Base-by-base conservation (phyloP, 2,113 vertebrate species). In the Dendropsophus ebraccatus region DNA sequence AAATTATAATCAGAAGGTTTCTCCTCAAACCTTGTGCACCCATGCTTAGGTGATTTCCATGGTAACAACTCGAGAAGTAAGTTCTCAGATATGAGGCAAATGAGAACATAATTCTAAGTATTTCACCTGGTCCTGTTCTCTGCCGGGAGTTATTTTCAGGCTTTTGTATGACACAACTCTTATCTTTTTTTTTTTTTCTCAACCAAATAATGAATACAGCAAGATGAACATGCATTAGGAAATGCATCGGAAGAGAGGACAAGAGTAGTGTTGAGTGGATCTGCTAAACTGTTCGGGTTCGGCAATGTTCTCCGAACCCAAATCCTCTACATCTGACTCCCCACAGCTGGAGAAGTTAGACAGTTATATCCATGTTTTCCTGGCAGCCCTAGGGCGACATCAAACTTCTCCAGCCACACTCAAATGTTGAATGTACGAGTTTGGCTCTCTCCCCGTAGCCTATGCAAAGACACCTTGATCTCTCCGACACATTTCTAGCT, bases 21-120 rank as follows among this genome's bases (percentile, higher is more conserved):
- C 58, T 77, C 52, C 14, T 41, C 19, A n/a, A 62, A 37, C 77
- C 21, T 80, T 19, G 37, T 35, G 76, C 32, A 80, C 23, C 77
- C 37, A 45, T 80, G 56, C 16, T 14, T 60, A 62, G 77, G 54
- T 62, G 77, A 62, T 80, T 80, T 80, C 77, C 54, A 79, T 58
- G 77, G 77, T 28, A 80, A 80, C 54, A 25, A 12, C 14, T 14
- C 9, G 37, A 58, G 37, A 80, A 41, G 35, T 62, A 30, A 32
- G 21, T 35, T 78, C 25, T 50, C 19, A 37, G 30, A 56, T 52
- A 35, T 23, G 56, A 35, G 54, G 52, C 58, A 52, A 80, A 78
- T 37, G 23, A 37, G 56, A 60, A 80, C 77, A 41, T 41, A 45
- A 35, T 77, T 25, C 75, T 10, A 54, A 21, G 50, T 32, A 32